Conservation (phyloP, 2,113 vertebrate genomes). For the Sceloporus tristichus region DNA sequence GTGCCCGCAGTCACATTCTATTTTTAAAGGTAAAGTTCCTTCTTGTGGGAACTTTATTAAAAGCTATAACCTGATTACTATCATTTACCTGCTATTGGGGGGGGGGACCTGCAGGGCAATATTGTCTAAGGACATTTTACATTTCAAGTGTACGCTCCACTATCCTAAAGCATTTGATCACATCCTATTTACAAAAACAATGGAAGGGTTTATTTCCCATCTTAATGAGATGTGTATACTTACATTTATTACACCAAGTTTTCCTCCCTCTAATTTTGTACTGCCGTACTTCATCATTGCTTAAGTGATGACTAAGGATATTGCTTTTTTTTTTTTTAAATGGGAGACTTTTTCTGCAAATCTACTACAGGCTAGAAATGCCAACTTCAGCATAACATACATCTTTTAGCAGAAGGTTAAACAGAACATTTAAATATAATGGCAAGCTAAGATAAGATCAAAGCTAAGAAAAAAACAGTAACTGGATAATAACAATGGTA, state of each 20-base stretch:
- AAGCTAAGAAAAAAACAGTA: conserved; percentile 67
- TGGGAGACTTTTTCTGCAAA: conserved; percentile 68
- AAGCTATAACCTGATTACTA: conserved; percentile 71
- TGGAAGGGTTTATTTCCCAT: conserved; percentile 16
- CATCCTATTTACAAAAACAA: conserved; percentile 51
- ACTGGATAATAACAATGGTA: conserved; percentile 58
- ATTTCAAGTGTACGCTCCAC: neutral
- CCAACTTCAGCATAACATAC: conserved; percentile 66
- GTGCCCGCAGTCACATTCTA: conserved; percentile 76
- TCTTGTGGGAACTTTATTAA: conserved; percentile 73
- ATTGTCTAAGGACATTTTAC: conserved; percentile 60
- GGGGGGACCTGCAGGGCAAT: conserved; percentile 52
- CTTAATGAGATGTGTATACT: conserved; percentile 13
- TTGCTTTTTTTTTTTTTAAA: conserved; percentile 71
- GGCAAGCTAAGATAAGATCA: conserved; percentile 49
- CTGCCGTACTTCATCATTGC: conserved; percentile 59
- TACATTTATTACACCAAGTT: conserved; percentile 42
- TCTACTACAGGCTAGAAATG: conserved; percentile 65
- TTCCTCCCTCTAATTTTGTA: conserved; percentile 35
- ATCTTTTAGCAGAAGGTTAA: conserved; percentile 69
- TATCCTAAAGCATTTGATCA: conserved; percentile 43
- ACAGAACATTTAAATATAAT: conserved; percentile 46
- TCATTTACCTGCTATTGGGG: conserved; percentile 64
- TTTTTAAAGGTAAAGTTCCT: conserved; percentile 79
- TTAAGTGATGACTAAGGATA: conserved; percentile 64